Conservation (phyloP, 2,797 vertebrate species). For the Simalia tracyae region DNA sequence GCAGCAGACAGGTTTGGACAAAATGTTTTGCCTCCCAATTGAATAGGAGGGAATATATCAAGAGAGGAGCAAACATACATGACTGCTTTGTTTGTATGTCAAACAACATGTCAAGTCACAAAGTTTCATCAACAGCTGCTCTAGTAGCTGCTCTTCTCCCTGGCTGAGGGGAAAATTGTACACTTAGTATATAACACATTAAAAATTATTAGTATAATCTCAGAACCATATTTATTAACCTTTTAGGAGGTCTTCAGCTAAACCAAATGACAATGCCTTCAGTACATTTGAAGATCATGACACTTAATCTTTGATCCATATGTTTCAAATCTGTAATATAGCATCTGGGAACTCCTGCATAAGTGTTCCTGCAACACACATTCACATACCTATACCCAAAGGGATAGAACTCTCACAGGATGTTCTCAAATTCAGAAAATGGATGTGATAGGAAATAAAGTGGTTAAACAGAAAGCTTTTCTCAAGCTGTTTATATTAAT, state of each 20-base stretch:
- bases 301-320: not conserved
- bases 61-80: not conserved
- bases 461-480: not conserved
- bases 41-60: not conserved
- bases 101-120: not conserved
- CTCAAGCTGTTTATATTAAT: not conserved
- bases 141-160: not conserved
- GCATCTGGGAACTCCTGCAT: not conserved
- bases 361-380: not conserved
- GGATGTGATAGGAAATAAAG: not conserved
- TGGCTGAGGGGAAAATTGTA: not conserved
- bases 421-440: not conserved
- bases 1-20: not conserved
- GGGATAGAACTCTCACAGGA: not conserved
- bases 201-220: not conserved
- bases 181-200: not conserved
- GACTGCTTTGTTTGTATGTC: not conserved
- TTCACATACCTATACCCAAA: not conserved
- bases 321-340: not conserved
- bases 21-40: not conserved
- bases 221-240: not conserved
- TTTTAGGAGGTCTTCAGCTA: not conserved
- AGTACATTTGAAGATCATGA: not conserved
- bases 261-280: not conserved
- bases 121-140: not conserved